Base-by-base conservation (phyloP, 2,797 vertebrate species). In the Meriones psammophilus region DNA sequence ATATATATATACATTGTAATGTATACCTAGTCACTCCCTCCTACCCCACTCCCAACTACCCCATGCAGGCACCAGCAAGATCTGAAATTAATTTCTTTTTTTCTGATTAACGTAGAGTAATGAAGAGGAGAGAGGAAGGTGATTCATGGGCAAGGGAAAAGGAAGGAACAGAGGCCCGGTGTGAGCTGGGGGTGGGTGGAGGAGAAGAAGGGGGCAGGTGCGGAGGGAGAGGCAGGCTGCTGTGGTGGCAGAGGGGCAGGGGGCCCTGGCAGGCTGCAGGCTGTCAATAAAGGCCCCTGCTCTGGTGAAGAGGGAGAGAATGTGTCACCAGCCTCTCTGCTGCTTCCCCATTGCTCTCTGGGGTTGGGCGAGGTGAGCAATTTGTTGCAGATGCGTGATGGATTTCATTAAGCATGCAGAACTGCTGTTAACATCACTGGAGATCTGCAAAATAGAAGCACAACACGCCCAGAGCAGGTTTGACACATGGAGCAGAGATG, bases 371-470 rank as follows among this genome's bases (percentile, higher is more conserved):
- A 97, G 96, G 96, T 96, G 94, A 97, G 90, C 92, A 88, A 94
- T 97, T 98, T 98, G 96, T 97, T 97, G 96, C 96, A 97, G 94
- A 97, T 95, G 95, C 86, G 77, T 94, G 96, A 94, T 97, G 95
- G 96, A 96, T 97, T 97, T 97, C 97, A 97, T 98, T 97, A 98
- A 96, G 96, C 93, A 97, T 98, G 97, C 97, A 97, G 94, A 97
- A 95, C 96, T 94, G 95, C 96, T 98, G 93, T 97, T 98, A 94
- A 94, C 96, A 96, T 98, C 97, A 96, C 94, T 94, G 86, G 97
- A 97, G 96, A 96, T 89, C 93, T 97, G 83, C 95, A 97, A 89
- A 97, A 92, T 74, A 97, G 95, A 96, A 97, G 95, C 94, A 93
- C 96, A 97, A 97, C 97, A 97, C 97, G 96, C 96, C 91, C 97